Percentiles rank a stretch among this genome's conserved stretches.
Evolutionary conservation across 2,113 vertebrate species (phyloP).

Genomic region (Gymnocephalus cernua): DNA sequence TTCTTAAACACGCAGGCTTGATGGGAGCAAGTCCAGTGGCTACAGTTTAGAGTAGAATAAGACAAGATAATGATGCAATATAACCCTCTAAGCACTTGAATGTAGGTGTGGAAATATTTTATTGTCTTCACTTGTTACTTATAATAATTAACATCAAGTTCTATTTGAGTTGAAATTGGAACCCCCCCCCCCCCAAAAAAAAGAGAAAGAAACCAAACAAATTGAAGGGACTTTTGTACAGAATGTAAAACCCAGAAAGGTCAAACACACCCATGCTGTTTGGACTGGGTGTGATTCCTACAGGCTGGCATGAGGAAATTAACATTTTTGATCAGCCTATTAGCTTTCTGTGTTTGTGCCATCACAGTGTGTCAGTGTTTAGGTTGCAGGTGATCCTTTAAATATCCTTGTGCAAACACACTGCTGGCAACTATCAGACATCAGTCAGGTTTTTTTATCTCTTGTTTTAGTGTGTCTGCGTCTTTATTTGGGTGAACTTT

Average conservation of each 20-base stretch:
- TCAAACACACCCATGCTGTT: neutral
- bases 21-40: slow-evolving; percentile 29
- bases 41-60: slow-evolving; percentile 34
- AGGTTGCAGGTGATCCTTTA: neutral
- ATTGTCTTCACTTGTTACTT: slow-evolving; percentile 36
- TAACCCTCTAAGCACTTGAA: slow-evolving; percentile 67
- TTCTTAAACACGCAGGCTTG: slow-evolving; percentile 29
- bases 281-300: slow-evolving; percentile 7
- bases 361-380: slow-evolving; percentile 6
- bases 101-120: slow-evolving; percentile 62
- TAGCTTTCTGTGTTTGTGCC: slow-evolving; percentile 43
- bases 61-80: slow-evolving; percentile 63
- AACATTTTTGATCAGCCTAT: slow-evolving; percentile 69
- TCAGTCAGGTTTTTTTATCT: neutral
- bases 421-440: neutral
- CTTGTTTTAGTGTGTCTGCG: neutral
- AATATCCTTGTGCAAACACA: neutral
- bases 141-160: neutral
- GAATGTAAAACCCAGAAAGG: neutral
- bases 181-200: too few species aligned
- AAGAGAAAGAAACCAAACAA: slow-evolving; percentile 28
- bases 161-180: slow-evolving; percentile 16
- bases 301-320: slow-evolving; percentile 70
- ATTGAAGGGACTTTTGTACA: slow-evolving; percentile 33
- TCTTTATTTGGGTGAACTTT: neutral